These are phyloP conservation scores for Trichomycterus rosablanca DNA, from an alignment of 2,113 vertebrate species.

Conservation along the genomic window DNA sequence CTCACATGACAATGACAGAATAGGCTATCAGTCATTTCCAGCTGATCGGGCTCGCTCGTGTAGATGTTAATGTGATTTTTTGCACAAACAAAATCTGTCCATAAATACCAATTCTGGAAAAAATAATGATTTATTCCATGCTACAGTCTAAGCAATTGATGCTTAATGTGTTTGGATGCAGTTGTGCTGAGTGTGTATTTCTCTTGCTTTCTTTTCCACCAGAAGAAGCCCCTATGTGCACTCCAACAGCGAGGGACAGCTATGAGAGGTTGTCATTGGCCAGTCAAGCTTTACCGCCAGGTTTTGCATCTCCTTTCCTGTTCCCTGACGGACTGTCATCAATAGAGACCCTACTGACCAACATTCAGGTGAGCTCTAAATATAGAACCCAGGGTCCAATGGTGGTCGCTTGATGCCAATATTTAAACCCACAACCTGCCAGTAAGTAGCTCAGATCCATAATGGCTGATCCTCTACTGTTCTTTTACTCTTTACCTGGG, in stretches of 20 bases:
- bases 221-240: slow-evolving; percentile 95
- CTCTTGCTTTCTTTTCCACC: slow-evolving; percentile 55
- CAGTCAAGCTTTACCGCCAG: slow-evolving; percentile 88
- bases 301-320: slow-evolving; percentile 96
- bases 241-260: slow-evolving; percentile 94
- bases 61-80: slow-evolving; percentile 47
- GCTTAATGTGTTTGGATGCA: slow-evolving; percentile 21
- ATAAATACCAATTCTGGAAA: slow-evolving; percentile 40
- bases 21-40: slow-evolving; percentile 77
- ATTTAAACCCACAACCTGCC: no score
- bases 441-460: no score
- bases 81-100: slow-evolving; percentile 46
- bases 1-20: slow-evolving; percentile 69
- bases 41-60: slow-evolving; percentile 58
- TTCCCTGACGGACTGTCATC: slow-evolving; percentile 97
- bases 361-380: slow-evolving; percentile 85
- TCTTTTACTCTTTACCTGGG: no score
- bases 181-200: slow-evolving; percentile 19
- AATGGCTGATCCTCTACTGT: no score
- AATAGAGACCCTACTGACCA: slow-evolving; percentile 98
- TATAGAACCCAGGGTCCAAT: no score
- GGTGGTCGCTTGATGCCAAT: no score
- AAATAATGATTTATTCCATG: slow-evolving; percentile 44
- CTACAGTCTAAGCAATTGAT: slow-evolving; percentile 15
- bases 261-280: slow-evolving; percentile 95